Conservation (phyloP, 1,140 invertebrate species). For the Penaeus vannamei region DNA sequence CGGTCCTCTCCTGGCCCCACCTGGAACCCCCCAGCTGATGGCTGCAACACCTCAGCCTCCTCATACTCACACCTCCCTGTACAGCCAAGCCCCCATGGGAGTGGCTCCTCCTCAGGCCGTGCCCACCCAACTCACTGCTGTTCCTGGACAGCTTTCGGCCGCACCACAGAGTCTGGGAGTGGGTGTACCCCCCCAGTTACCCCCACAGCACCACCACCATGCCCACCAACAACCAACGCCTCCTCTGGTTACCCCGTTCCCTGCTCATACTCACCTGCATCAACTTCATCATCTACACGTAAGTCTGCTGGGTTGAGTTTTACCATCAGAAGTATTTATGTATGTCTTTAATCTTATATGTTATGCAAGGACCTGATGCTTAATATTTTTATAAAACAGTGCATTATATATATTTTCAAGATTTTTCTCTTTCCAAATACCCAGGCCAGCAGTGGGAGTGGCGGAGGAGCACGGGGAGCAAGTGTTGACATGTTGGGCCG, state of each 20-base stretch:
- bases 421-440: background rate
- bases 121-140: constrained; percentile 55
- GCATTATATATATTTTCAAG: background rate
- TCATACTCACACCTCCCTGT: constrained; percentile 62
- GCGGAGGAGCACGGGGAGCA: constrained; percentile 45
- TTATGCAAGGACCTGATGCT: background rate
- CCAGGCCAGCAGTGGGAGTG: constrained; percentile 58
- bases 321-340: background rate
- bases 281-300: constrained; percentile 64
- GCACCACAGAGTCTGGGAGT: constrained; percentile 56
- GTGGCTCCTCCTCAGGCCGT: constrained; percentile 62
- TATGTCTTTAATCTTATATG: background rate
- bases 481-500: constrained; percentile 59
- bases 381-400: background rate
- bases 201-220: constrained; percentile 60
- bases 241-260: constrained; percentile 58
- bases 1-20: constrained; percentile 45
- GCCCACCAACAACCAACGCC: constrained; percentile 57
- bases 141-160: constrained; percentile 55
- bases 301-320: constrained; percentile 3
- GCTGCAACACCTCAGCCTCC: constrained; percentile 59
- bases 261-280: constrained; percentile 60
- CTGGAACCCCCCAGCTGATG: constrained; percentile 56
- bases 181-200: constrained; percentile 55
- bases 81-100: constrained; percentile 59